These are phyloP conservation scores for Malurus melanocephalus DNA, from an alignment of 2,113 vertebrate genomes.

Conservation along the genomic window DNA sequence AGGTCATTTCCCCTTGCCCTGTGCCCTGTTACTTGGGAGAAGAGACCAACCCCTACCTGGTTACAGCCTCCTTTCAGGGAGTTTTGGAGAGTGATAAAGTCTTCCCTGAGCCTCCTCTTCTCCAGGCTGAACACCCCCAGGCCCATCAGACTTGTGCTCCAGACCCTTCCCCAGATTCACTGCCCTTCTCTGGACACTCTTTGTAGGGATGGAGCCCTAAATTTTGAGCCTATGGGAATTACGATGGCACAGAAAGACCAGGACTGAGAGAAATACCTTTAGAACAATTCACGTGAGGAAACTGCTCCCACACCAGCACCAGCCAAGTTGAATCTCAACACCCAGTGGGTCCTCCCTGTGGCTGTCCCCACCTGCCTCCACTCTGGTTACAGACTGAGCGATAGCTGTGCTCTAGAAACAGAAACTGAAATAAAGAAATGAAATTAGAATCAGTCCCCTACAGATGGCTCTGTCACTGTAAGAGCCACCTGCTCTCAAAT, in stretches of 20 bases:
- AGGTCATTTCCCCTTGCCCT: not conserved
- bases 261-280: not conserved
- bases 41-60: not conserved
- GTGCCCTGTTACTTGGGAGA: not conserved
- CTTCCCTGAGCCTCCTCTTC: not conserved
- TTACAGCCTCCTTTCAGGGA: not conserved
- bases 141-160: not conserved
- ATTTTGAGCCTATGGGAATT: not conserved
- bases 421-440: not conserved
- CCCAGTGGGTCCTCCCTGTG: not conserved
- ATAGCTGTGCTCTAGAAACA: not conserved
- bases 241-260: not conserved
- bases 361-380: not conserved
- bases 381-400: not conserved
- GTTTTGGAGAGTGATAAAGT: too few species aligned
- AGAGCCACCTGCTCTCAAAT: slow-evolving; percentile 21
- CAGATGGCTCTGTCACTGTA: slow-evolving; percentile 26
- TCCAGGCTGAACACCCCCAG: not conserved
- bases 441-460: slow-evolving; percentile 3
- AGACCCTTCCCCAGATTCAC: not conserved
- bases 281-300: not conserved
- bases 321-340: not conserved
- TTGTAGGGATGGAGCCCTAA: not conserved
- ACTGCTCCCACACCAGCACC: not conserved
- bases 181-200: not conserved